Conservation (phyloP, 1,140 invertebrate species). For the Drosophila ironensis region DNA sequence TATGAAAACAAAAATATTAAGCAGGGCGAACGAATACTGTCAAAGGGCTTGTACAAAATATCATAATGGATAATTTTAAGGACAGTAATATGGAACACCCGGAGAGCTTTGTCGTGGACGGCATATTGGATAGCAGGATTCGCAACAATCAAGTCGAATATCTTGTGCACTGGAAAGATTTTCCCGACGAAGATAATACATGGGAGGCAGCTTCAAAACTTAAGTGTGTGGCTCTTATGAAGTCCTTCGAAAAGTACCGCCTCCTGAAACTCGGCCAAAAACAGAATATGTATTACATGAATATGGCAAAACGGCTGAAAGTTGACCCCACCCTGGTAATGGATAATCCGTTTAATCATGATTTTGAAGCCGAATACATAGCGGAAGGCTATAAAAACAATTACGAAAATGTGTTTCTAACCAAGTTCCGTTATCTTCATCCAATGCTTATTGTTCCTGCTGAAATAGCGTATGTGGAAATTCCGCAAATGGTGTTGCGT, state of each 20-base stretch:
- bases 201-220: slow-evolving; percentile 21
- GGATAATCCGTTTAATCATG: slow-evolving; percentile 21
- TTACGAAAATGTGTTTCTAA: slow-evolving; percentile 14
- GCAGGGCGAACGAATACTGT: not conserved
- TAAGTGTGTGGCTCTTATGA: not conserved
- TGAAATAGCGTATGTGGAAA: slow-evolving; percentile 22
- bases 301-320: slow-evolving; percentile 33
- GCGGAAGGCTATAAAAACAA: not conserved
- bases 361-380: slow-evolving; percentile 9
- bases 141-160: slow-evolving; percentile 8
- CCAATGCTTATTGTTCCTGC: not conserved
- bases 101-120: slow-evolving; percentile 12
- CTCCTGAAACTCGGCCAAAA: not conserved
- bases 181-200: slow-evolving; percentile 23
- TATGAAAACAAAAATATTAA: not conserved
- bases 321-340: slow-evolving; percentile 13
- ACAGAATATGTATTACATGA: slow-evolving; percentile 9
- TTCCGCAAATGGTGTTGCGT: slow-evolving; percentile 24
- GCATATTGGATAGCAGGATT: slow-evolving; percentile 11
- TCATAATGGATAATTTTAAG: too few species aligned
- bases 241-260: not conserved
- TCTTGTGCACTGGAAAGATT: slow-evolving; percentile 27
- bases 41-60: too few species aligned
- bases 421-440: slow-evolving; percentile 18
- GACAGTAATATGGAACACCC: not conserved